Conservation (phyloP, 2,113 vertebrate species). For the Rhea pennata region DNA sequence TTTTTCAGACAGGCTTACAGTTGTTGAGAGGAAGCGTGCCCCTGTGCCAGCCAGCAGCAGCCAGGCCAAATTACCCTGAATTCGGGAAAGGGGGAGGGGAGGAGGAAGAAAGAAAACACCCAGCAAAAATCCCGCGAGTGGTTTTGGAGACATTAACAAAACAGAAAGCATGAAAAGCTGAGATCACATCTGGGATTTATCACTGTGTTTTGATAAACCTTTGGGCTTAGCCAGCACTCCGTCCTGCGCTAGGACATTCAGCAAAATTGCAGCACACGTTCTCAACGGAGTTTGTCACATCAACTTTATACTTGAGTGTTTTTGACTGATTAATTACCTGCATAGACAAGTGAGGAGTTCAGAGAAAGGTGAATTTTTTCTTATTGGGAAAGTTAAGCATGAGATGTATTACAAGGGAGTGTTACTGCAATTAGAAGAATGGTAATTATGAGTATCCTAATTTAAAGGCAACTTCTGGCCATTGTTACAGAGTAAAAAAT, state of each 20-base stretch:
- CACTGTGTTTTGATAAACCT: conserved; percentile 57
- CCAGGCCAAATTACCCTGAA: conserved; percentile 59
- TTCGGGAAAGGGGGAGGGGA: conserved; percentile 41
- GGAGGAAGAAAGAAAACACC: conserved; percentile 30
- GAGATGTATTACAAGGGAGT: background rate
- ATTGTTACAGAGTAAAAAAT: background rate
- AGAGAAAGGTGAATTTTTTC: conserved; percentile 16
- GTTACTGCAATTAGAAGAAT: background rate
- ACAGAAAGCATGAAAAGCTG: conserved; percentile 25
- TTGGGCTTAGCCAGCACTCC: background rate
- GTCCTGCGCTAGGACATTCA: background rate
- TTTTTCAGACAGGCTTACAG: conserved; percentile 71
- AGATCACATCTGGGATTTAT: conserved; percentile 35
- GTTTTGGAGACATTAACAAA: conserved; percentile 35
- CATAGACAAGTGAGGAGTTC: conserved; percentile 11
- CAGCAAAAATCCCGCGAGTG: background rate
- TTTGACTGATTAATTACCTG: background rate
- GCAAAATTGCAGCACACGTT: background rate
- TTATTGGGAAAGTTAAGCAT: background rate
- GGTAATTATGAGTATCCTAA: background rate
- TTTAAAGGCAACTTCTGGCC: background rate
- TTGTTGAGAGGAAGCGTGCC: conserved; percentile 61
- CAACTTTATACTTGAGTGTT: background rate
- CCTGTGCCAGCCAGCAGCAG: conserved; percentile 65
- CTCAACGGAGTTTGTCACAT: background rate